These are phyloP conservation scores for Caenorhabditis becei DNA, from an alignment of 2,888 invertebrate genomes.

Conservation along the genomic window DNA sequence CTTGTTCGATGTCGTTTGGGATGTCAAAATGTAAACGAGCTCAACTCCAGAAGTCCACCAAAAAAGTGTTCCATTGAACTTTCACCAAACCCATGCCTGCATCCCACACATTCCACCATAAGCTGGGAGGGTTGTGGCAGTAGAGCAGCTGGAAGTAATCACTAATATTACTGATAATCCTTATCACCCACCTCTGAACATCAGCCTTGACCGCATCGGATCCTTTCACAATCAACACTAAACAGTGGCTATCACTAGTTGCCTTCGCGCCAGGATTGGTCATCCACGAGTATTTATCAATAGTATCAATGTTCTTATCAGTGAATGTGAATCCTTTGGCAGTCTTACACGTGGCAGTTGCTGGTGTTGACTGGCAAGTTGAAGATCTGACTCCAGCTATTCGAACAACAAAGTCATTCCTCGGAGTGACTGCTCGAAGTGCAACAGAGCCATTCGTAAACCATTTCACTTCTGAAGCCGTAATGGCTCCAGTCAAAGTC, in stretches of 20 bases:
- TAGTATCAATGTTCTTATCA: neutral
- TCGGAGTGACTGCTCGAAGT: neutral
- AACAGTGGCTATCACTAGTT: neutral
- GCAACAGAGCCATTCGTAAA: neutral
- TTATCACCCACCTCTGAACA: conserved; percentile 32
- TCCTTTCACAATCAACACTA: neutral
- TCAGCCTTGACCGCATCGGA: conserved; percentile 7
- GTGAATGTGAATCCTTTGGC: conserved; percentile 23
- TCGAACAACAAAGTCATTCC: neutral
- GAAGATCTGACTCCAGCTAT: no score
- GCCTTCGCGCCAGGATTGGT: conserved; percentile 14
- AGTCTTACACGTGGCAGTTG: neutral
- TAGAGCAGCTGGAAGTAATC: no score
- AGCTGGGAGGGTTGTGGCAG: no score
- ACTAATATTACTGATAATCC: no score
- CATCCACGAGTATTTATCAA: neutral
- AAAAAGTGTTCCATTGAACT: no score
- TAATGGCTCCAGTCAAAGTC: neutral
- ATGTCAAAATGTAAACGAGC: no score
- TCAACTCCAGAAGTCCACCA: no score
- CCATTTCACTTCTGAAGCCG: neutral
- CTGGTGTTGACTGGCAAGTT: conserved; percentile 7
- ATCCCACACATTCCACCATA: neutral
- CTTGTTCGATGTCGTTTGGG: no score
- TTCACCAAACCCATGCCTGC: neutral